Evolutionary conservation across 2,888 invertebrate species (phyloP), one percentile per base, ranked within the genome.

Genomic region (Pseudoips prasinana): DNA sequence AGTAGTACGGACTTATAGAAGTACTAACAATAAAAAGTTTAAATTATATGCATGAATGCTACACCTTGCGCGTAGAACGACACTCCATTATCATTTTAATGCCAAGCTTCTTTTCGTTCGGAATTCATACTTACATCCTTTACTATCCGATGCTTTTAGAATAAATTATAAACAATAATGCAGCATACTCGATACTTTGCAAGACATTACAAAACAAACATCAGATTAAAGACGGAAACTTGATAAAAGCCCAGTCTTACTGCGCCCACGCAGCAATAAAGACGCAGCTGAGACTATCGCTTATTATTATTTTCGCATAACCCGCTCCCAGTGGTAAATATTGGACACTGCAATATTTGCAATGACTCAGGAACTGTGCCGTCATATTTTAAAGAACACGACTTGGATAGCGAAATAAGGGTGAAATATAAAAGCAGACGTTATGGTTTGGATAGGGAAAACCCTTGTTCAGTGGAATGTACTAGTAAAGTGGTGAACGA

Each of bases 181-280:
- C 8, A 19, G 46, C 49, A 38, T 44, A 58, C 50, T 54, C 54
- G 53, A 59, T 57, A 58, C 55, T 63, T 62, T 56, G 61, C 59
- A 39, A 58, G 59, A 43, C 30, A 55, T 66, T 69, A 69, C 55
- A 49, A 68, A 70, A 71, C 53, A 54, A 52, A 64, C 60, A 69
- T 68, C 44, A 46, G 50, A 58, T 66, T 50, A 54, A 58, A 60
- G 65, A 64, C 67, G 58, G 46, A 56, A 53, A 44, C 46, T 45
- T 47, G 67, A 69, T 72, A 65, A 67, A 47, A 55, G 41, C 43
- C 43, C 35, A 54, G 49, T 56, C 44, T 47, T 45, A 53, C 40
- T 58, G 54, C 62, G 60, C 67, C 71, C 64, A 71, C 70, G 56
- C 58, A 46, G 46, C 50, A 47, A 58, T 61, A 59, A 62, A 67